Percentiles rank a stretch among this genome's conserved stretches.
Evolutionary conservation across 2,888 invertebrate species (phyloP).

Genomic region (Synergus japonicus): DNA sequence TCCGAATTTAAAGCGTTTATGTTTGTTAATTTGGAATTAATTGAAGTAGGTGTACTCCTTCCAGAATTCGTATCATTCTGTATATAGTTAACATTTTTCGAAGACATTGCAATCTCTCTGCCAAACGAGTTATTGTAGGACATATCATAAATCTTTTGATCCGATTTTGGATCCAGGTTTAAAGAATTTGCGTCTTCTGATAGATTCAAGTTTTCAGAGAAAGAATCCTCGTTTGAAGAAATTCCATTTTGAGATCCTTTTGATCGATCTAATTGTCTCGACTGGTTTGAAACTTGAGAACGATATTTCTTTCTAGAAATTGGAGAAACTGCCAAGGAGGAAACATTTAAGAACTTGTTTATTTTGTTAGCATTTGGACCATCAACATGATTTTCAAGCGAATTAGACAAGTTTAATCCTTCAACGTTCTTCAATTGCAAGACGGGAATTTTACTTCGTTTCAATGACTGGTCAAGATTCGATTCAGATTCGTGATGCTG

Average conservation of each 20-base stretch:
- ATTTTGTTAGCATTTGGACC: slow-evolving; percentile 31
- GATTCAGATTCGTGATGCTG: slow-evolving; percentile 30
- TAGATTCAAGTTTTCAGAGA: slow-evolving; percentile 14
- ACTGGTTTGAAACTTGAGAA: slow-evolving; percentile 66
- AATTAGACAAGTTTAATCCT: slow-evolving; percentile 56
- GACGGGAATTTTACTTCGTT: slow-evolving; percentile 71
- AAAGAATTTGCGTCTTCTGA: slow-evolving; percentile 14
- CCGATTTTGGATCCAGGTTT: slow-evolving; percentile 4
- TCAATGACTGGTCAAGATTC: slow-evolving; percentile 63
- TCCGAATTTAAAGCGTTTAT: slow-evolving; percentile 55
- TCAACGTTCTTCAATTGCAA: slow-evolving; percentile 66
- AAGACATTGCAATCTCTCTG: background rate
- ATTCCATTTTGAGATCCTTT: slow-evolving; percentile 63
- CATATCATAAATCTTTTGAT: slow-evolving; percentile 38
- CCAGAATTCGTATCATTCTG: slow-evolving; percentile 62
- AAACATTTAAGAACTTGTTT: slow-evolving; percentile 51
- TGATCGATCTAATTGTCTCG: slow-evolving; percentile 61
- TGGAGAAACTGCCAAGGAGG: slow-evolving; percentile 70
- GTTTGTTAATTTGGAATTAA: slow-evolving; percentile 55
- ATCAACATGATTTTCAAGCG: slow-evolving; percentile 39
- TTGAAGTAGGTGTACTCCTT: slow-evolving; percentile 59
- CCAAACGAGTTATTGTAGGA: slow-evolving; percentile 48
- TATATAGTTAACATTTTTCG: slow-evolving; percentile 44
- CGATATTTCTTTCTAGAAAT: slow-evolving; percentile 72
- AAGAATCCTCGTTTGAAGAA: slow-evolving; percentile 55